phyloP scores from a whole-genome alignment of 2,888 invertebrate species.

The Diadromus collaris region DNA sequence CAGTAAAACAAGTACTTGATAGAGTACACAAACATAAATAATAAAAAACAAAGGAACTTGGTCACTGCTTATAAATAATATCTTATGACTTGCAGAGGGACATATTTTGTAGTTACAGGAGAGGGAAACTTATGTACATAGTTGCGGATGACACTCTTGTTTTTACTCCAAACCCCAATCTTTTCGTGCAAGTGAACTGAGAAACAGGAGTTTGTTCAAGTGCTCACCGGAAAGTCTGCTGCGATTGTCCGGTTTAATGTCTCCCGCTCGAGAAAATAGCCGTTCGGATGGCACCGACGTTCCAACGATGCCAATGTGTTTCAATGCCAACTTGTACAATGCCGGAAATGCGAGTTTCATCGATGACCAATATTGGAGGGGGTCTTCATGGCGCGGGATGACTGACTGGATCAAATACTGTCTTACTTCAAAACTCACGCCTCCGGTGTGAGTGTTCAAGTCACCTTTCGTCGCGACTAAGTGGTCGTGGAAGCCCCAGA shows the following conservation, averaged over 20 bases:
- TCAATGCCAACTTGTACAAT: conserved; percentile 23
- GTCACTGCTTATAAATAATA: neutral
- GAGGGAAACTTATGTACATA: neutral
- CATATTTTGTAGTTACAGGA: neutral
- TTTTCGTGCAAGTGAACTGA: conserved; percentile 26
- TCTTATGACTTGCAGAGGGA: neutral
- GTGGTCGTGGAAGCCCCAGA: conserved; percentile 46
- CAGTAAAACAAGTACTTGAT: neutral
- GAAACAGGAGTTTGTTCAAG: conserved; percentile 29
- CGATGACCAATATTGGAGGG: conserved; percentile 39
- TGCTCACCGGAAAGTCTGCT: conserved; percentile 39
- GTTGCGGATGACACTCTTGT: neutral
- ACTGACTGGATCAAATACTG: conserved; percentile 50
- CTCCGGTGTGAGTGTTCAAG: conserved; percentile 14
- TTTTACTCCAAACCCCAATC: conserved; percentile 26
- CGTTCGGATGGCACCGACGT: conserved; percentile 38
- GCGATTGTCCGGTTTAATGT: conserved; percentile 38
- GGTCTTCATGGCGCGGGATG: conserved; percentile 40
- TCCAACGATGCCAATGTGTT: conserved; percentile 38
- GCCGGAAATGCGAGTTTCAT: conserved; percentile 36
- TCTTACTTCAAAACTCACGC: conserved; percentile 34
- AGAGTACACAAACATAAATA: neutral
- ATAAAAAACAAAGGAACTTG: neutral
- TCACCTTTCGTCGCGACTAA: conserved; percentile 23
- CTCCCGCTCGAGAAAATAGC: conserved; percentile 46